These are phyloP conservation scores for Macaria notata DNA, from an alignment of 2,888 invertebrate species.

Conservation along the genomic window DNA sequence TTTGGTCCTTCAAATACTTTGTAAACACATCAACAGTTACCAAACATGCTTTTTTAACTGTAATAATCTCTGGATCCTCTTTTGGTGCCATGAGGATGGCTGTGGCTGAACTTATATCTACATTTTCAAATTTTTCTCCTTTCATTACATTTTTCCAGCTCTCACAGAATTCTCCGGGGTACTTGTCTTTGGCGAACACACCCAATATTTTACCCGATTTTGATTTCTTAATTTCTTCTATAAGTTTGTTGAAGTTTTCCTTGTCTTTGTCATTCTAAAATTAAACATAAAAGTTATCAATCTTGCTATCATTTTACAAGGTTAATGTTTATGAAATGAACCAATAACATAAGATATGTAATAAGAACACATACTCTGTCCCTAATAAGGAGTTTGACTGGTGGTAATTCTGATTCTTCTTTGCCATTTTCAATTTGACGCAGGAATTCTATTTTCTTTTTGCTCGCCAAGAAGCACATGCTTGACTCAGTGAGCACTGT, in stretches of 20 bases:
- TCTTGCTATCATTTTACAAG: not conserved
- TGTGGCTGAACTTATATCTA: conserved; percentile 92
- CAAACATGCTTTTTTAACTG: conserved; percentile 95
- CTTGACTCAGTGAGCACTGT: conserved; percentile 93
- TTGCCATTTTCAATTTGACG: conserved; percentile 93
- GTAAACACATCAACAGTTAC: conserved; percentile 97
- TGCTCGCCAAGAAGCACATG: conserved; percentile 96
- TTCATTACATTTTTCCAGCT: conserved; percentile 92
- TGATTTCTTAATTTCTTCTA: conserved; percentile 92
- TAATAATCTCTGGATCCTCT: conserved; percentile 95
- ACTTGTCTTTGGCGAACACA: conserved; percentile 96
- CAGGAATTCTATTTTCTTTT: conserved; percentile 98
- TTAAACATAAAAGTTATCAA: not conserved
- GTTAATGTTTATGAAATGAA: too few species aligned
- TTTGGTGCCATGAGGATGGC: conserved; percentile 96
- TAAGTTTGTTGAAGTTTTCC: conserved; percentile 90
- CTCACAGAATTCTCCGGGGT: conserved; percentile 96
- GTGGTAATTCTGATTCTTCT: conserved; percentile 90
- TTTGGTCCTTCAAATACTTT: conserved; percentile 97
- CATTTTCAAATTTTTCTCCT: conserved; percentile 90
- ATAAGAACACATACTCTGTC: conserved; percentile 86
- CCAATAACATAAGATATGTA: too few species aligned
- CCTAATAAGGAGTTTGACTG: conserved; percentile 92
- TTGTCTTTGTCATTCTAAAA: conserved; percentile 93
- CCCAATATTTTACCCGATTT: conserved; percentile 95